phyloP scores from a whole-genome alignment of 2,797 vertebrate genomes.

The Myotis daubentonii region DNA sequence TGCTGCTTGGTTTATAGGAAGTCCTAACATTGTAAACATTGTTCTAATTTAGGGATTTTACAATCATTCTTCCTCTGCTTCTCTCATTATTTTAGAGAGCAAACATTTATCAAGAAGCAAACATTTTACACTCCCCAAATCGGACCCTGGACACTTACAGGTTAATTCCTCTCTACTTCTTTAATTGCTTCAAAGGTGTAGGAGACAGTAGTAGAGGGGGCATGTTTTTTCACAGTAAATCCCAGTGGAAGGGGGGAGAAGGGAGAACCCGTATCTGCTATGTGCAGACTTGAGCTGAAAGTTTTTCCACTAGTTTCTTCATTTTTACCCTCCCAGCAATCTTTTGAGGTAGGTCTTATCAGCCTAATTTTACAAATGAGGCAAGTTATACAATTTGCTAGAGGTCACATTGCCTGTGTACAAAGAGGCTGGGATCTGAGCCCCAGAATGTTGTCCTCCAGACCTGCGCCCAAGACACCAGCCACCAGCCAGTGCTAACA shows the following conservation, averaged over 20 bases:
- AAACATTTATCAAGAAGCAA: background rate
- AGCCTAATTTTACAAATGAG: conserved; percentile 33
- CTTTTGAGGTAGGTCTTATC: background rate
- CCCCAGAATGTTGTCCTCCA: background rate
- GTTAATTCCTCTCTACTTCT: conserved; percentile 29
- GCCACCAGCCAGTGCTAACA: background rate
- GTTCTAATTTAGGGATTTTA: conserved; percentile 58
- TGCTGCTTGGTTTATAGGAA: conserved; percentile 52
- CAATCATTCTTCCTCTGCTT: conserved; percentile 13
- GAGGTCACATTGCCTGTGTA: background rate
- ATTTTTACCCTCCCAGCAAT: background rate
- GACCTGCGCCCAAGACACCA: background rate
- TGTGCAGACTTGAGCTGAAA: background rate
- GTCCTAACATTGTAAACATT: conserved; percentile 37
- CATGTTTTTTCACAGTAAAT: background rate
- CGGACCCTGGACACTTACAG: background rate
- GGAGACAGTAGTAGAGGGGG: background rate
- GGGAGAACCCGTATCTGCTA: background rate
- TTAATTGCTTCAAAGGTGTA: background rate
- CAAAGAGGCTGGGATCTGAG: background rate
- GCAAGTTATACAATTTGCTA: conserved; percentile 11
- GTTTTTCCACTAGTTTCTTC: background rate
- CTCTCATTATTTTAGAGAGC: background rate
- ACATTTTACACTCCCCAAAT: background rate
- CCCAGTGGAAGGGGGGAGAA: background rate